Base-by-base conservation (phyloP, 2,888 invertebrate genomes). In the Chrysotoxum bicinctum region DNA sequence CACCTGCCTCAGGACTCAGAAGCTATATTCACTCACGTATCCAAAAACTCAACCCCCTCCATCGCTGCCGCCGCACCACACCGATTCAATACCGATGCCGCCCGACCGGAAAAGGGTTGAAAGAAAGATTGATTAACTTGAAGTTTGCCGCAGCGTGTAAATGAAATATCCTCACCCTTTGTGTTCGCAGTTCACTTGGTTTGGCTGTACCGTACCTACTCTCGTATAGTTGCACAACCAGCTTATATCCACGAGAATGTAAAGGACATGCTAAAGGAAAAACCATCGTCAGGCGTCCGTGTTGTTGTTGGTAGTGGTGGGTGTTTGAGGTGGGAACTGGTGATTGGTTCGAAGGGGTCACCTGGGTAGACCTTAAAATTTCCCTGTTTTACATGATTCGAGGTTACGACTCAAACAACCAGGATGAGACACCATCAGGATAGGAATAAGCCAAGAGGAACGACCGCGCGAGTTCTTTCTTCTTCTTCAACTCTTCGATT, bases 71-170 rank as follows among this genome's bases (percentile, higher is more conserved):
- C 26, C 21, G 14, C 3, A 12, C 6, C 6, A 14, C 7, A 14
- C 3, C 21, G 14, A 50, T 26, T 32, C 43, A 66, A 45, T 66
- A 35, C 54, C 48, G 8, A 19, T n/a, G 7, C 56, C 54, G 62
- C 43, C 50, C 73, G 56, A 81, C 76, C 76, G 81, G 81, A 81
- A 85, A 85, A 85, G 85, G 85, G 85, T 85, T 85, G 85, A 85
- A 85, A 85, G 85, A 69, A 85, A 85, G 85, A 85, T 85, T 85
- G 85, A 85, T 85, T 85, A 81, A 85, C 76, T 75, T 77, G 85
- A 85, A 85, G 76, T 81, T 81, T 85, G 85, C 81, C 81, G 81
- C 85, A 85, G 85, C 58, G 76, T 81, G 81, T 81, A 81, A 85
- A 81, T 85, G 81, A 85, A 85, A 85, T 69, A 74, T 77, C 66